Percentiles rank a stretch among this genome's conserved stretches.
Evolutionary conservation across 37 sponge, comb jelly and placozoan genomes (phyloP).

Genomic region (Hormiphora californensis): DNA sequence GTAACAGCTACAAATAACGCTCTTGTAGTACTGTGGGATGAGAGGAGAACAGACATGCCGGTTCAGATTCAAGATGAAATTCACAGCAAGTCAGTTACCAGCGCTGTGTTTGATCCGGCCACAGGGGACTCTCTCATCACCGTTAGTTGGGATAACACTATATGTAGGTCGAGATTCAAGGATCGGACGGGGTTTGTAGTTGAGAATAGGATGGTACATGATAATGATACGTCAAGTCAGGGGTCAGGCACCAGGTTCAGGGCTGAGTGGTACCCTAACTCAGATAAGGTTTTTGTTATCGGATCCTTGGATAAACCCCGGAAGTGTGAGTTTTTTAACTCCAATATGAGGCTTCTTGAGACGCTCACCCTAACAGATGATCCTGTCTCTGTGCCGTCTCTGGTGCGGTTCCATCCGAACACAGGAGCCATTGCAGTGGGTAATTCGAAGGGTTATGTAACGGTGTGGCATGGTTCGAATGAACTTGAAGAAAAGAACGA

Average conservation of each 20-base stretch:
- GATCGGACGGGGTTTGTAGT: neutral
- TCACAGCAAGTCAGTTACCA: conserved; percentile 4
- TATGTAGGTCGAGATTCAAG: neutral
- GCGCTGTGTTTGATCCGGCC: conserved; percentile 20
- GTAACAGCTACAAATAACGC: conserved; percentile 18
- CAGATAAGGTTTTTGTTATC: conserved; percentile 52
- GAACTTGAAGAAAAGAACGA: too few species aligned
- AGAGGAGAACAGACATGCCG: neutral
- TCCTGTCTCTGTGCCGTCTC: too few species aligned
- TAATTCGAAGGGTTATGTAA: too few species aligned
- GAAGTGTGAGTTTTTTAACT: neutral
- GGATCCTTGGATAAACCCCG: conserved; percentile 51
- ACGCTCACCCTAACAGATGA: too few species aligned
- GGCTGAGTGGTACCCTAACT: conserved; percentile 58
- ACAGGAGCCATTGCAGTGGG: too few species aligned
- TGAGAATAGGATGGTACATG: neutral
- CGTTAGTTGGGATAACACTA: conserved; percentile 10
- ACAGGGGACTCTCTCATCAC: neutral
- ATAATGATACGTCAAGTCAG: conserved; percentile 55
- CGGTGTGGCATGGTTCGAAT: too few species aligned
- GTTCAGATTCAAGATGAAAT: neutral
- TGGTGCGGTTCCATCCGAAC: too few species aligned
- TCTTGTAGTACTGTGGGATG: neutral
- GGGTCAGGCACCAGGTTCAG: conserved; percentile 58
- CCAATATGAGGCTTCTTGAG: too few species aligned